Conservation (phyloP, 2,888 invertebrate genomes). For the Cephus pulcher region DNA sequence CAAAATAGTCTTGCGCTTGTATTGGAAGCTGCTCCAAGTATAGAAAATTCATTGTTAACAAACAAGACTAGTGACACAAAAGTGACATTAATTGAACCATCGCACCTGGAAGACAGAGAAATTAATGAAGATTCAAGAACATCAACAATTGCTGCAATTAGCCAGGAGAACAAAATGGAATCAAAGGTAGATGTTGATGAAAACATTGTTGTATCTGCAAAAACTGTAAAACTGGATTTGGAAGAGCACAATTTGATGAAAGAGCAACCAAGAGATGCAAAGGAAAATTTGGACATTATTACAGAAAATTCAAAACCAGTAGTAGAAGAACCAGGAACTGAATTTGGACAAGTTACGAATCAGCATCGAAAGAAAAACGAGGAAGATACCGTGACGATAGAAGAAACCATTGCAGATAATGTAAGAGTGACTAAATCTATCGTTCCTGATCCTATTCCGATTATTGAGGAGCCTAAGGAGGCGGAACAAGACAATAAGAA, state of each 20-base stretch:
- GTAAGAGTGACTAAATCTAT: constrained; percentile 41
- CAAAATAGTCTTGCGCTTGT: constrained; percentile 11
- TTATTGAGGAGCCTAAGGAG: constrained; percentile 55
- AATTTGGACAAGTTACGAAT: constrained; percentile 1
- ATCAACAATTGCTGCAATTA: background rate
- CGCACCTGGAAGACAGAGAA: background rate
- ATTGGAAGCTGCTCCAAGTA: constrained; percentile 12
- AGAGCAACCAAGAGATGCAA: background rate
- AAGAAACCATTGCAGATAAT: constrained; percentile 51
- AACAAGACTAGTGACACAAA: constrained; percentile 6
- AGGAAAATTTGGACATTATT: constrained; percentile 21
- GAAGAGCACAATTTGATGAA: background rate
- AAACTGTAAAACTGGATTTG: background rate
- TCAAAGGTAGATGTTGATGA: no score
- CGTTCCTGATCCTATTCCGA: constrained; percentile 54
- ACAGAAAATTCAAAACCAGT: constrained; percentile 29
- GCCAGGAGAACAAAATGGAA: background rate
- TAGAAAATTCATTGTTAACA: background rate
- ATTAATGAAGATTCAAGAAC: constrained; percentile 10
- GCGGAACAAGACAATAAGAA: constrained; percentile 29
- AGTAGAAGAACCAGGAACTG: constrained; percentile 28
- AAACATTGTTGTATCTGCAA: background rate
- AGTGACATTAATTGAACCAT: constrained; percentile 21
- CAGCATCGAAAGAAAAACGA: constrained; percentile 11
- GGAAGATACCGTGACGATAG: constrained; percentile 41